Conservation (phyloP, 1,140 invertebrate genomes). For the Chironomus striatipennis region DNA sequence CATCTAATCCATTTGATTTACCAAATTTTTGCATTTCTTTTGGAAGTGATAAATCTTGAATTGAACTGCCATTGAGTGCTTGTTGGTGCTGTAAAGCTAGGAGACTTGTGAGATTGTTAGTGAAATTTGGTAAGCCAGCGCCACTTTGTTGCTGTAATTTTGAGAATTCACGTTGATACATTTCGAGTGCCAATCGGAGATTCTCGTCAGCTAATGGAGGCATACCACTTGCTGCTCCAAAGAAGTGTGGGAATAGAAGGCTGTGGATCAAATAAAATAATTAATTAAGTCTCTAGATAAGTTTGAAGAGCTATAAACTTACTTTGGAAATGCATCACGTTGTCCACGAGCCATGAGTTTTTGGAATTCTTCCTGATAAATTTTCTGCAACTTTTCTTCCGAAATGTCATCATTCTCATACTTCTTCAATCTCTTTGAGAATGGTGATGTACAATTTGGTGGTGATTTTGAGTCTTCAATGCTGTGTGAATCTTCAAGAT, state of each 20-base stretch:
- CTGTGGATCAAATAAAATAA: conserved; percentile 41
- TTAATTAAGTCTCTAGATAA: conserved; percentile 42
- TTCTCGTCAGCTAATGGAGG: conserved; percentile 59
- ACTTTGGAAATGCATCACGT: conserved; percentile 63
- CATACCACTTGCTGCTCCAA: conserved; percentile 51
- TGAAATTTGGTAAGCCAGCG: conserved; percentile 50
- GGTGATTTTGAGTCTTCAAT: conserved; percentile 78
- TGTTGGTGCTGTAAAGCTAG: conserved; percentile 62
- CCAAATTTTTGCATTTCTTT: conserved; percentile 59
- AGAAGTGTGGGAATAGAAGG: conserved; percentile 72
- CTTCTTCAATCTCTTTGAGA: conserved; percentile 69
- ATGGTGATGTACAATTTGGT: conserved; percentile 62
- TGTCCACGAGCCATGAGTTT: conserved; percentile 75
- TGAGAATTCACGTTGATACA: conserved; percentile 84
- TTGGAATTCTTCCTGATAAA: conserved; percentile 92
- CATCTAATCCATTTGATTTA: conserved; percentile 38
- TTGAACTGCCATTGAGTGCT: conserved; percentile 53
- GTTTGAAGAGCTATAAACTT: conserved; percentile 33
- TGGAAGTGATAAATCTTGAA: conserved; percentile 78
- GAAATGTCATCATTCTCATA: conserved; percentile 91
- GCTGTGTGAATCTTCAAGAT: conserved; percentile 53
- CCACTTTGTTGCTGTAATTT: conserved; percentile 63
- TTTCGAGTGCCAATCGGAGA: conserved; percentile 78
- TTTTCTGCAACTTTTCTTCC: conserved; percentile 92
- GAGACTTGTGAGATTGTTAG: conserved; percentile 46